These are phyloP conservation scores for Mylabris sibirica DNA, from an alignment of 2,888 invertebrate genomes.

Conservation along the genomic window DNA sequence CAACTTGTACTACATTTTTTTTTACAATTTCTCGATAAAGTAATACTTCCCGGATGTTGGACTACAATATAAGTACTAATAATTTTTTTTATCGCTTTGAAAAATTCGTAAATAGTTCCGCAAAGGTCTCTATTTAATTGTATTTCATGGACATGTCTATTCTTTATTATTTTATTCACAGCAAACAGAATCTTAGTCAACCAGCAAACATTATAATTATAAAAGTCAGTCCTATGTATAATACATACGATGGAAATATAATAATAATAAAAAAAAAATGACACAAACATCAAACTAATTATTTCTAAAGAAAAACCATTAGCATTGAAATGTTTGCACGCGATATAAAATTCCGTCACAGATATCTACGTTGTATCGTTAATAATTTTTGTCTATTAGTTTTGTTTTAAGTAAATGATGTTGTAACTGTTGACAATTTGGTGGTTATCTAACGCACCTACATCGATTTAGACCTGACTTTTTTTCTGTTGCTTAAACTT, in stretches of 20 bases:
- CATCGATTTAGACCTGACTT: no score
- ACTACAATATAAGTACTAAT: background rate
- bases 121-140: background rate
- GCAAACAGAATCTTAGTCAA: background rate
- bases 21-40: background rate
- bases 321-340: constrained; percentile 34
- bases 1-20: no score
- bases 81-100: background rate
- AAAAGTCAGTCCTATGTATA: background rate
- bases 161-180: background rate
- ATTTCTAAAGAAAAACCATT: constrained; percentile 25
- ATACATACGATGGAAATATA: background rate
- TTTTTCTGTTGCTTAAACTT: no score
- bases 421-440: background rate
- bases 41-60: background rate
- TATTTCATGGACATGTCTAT: background rate
- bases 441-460: no score
- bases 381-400: constrained; percentile 22
- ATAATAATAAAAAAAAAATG: constrained; percentile 6
- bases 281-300: constrained; percentile 22
- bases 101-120: no score
- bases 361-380: constrained; percentile 20
- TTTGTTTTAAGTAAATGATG: background rate
- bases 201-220: background rate
- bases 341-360: constrained; percentile 28